Evolutionary conservation across 2,888 invertebrate species (phyloP), one percentile per base, ranked within the genome.

Genomic region (Melangyna quadrimaculata): DNA sequence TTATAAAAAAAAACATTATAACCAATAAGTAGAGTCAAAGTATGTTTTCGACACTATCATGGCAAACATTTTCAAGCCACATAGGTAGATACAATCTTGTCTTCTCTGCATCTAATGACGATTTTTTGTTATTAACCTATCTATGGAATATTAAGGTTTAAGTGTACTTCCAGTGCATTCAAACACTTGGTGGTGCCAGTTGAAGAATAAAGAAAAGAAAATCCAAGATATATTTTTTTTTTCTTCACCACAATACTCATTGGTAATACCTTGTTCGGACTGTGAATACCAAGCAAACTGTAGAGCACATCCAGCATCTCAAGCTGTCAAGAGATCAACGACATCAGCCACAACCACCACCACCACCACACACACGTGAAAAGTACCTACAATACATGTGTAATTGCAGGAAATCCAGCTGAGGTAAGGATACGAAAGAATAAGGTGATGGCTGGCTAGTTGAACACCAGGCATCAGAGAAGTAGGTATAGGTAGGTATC

Each of bases 331-430:
- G 83, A 63, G 83, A 83, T 83, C 83, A 83, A 83, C 83, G 83
- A 83, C 83, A 74, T 73, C 70, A 71, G 63, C 55, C 73, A 14
- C 40, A 8, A 43, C 27, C 71, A 10, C 10, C 32, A 14, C 40
- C n/a, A 43, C 27, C 71, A 10, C 10, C 32, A 19, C 19, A 19
- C 61, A 63, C 73, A 78, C 14, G 61, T 43, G 77, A 69, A 29
- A 8, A 17, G 29, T 17, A 55, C 0, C 3, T 14, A 37, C 14
- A 9, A 32, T 59, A 78, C 83, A 74, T 78, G 83, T 83, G 78
- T 83, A 78, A 83, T 83, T 83, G 83, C 83, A 83, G 78, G 78
- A 83, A 83, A 78, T 79, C 55, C 55, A 79, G 40, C 37, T 29
- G 63, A 74, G 74, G 43, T 61, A 59, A 48, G 63, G 45, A 65